A percentile compares a stretch with the other conserved stretches of the same genome.
These are phyloP conservation scores for Hanleya hanleyi DNA, from an alignment of 2,888 invertebrate genomes.

Conservation along the genomic window DNA sequence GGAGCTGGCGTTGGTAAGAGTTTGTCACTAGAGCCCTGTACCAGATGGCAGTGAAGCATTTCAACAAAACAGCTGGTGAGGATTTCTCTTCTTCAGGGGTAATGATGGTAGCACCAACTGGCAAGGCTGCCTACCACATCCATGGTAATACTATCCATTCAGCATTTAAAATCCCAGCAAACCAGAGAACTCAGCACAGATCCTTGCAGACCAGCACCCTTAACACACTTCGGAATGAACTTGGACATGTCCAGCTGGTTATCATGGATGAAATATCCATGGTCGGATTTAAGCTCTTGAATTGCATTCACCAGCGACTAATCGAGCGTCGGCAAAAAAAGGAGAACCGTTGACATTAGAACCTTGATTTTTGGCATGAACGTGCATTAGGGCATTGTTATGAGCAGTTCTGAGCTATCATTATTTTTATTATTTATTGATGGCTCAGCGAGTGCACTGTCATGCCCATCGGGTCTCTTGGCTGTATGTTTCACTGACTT, in stretches of 20 bases:
- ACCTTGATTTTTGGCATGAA: too few species aligned
- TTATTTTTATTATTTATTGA: too few species aligned
- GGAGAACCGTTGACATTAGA: too few species aligned
- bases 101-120: constrained; percentile 40
- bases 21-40: constrained; percentile 39
- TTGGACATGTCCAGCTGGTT: constrained; percentile 23
- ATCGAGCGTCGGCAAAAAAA: too few species aligned
- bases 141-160: constrained; percentile 29
- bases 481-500: too few species aligned
- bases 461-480: too few species aligned
- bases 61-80: constrained; percentile 32
- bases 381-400: too few species aligned
- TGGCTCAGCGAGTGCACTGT: too few species aligned
- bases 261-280: constrained; percentile 45
- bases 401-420: too few species aligned
- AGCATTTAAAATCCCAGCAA: too few species aligned
- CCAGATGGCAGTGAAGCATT: constrained; percentile 33
- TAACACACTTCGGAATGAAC: constrained; percentile 9
- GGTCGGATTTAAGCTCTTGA: too few species aligned
- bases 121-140: constrained; percentile 40
- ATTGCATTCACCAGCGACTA: too few species aligned
- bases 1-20: constrained; percentile 46
- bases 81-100: constrained; percentile 19
- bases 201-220: constrained; percentile 10
- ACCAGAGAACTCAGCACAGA: constrained; percentile 13